Conservation (phyloP, 2,888 invertebrate genomes). For the Sturmia bella region DNA sequence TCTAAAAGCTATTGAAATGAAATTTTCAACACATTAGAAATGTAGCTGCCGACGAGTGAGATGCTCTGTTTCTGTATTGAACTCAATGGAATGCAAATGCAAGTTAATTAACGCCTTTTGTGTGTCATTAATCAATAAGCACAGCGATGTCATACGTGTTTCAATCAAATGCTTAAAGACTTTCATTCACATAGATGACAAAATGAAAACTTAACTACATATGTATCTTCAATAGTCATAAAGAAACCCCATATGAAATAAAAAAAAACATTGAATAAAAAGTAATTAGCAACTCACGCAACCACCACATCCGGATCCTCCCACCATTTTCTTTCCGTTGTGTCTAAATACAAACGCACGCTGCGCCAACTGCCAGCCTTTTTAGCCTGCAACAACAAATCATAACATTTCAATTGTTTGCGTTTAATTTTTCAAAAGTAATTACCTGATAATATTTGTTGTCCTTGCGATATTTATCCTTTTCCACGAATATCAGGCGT, state of each 20-base stretch:
- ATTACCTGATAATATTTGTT: conserved; percentile 73
- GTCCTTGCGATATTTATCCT: conserved; percentile 70
- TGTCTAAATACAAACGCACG: conserved; percentile 76
- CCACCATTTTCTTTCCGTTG: conserved; percentile 78
- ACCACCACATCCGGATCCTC: conserved; percentile 80
- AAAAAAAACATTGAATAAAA: conserved; percentile 35
- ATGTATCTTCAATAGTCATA: not conserved
- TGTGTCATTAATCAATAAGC: conserved; percentile 38
- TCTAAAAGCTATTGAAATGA: no score
- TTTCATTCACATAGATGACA: not conserved
- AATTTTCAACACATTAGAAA: no score
- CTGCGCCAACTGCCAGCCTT: conserved; percentile 76
- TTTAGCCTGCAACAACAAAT: conserved; percentile 71
- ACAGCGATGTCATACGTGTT: conserved; percentile 22
- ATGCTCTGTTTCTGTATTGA: no score
- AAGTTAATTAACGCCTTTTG: no score
- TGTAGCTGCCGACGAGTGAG: no score
- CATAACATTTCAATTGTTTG: not conserved
- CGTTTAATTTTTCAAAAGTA: not conserved
- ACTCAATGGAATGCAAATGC: no score
- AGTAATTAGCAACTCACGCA: conserved; percentile 77
- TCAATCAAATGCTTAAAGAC: not conserved
- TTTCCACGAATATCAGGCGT: conserved; percentile 75
- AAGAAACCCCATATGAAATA: conserved; percentile 2
- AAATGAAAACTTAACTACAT: not conserved